These are phyloP conservation scores for Kryphioiulus occultus DNA, from an alignment of 2,888 invertebrate species.

Conservation along the genomic window DNA sequence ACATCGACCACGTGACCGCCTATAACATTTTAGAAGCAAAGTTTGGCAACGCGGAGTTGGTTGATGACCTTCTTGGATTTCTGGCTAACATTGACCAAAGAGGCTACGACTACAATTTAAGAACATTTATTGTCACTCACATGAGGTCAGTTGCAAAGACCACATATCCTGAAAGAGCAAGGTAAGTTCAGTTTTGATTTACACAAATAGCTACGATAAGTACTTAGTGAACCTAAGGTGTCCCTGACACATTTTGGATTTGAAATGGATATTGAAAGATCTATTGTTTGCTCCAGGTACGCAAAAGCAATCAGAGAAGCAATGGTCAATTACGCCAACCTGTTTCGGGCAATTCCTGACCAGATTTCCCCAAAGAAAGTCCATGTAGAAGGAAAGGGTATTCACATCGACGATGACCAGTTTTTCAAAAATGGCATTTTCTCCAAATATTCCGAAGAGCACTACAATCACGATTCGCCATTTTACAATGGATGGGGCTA, in stretches of 20 bases:
- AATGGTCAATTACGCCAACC: not conserved
- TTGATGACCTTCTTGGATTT: not conserved
- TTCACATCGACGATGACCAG: not conserved
- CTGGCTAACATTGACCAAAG: not conserved
- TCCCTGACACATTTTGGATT: not conserved
- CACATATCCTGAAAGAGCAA: not conserved
- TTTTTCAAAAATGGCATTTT: not conserved
- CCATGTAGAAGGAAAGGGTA: not conserved
- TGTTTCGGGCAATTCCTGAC: not conserved
- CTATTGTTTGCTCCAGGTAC: not conserved
- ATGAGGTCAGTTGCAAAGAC: not conserved
- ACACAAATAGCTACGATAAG: too few relatives aligned
- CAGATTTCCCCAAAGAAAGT: not conserved
- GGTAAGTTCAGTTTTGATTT: not conserved
- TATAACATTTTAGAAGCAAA: not conserved
- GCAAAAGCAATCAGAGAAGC: not conserved
- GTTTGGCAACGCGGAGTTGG: not conserved
- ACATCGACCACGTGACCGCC: not conserved
- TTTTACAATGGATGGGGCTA: not conserved
- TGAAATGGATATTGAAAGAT: not conserved
- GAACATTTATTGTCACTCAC: constrained; percentile 37
- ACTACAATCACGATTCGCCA: not conserved
- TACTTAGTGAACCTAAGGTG: too few relatives aligned
- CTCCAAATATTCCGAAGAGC: not conserved
- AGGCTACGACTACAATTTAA: constrained; percentile 7